phyloP scores from a whole-genome alignment of 2,888 invertebrate species.

The Pegoplata infirma region DNA sequence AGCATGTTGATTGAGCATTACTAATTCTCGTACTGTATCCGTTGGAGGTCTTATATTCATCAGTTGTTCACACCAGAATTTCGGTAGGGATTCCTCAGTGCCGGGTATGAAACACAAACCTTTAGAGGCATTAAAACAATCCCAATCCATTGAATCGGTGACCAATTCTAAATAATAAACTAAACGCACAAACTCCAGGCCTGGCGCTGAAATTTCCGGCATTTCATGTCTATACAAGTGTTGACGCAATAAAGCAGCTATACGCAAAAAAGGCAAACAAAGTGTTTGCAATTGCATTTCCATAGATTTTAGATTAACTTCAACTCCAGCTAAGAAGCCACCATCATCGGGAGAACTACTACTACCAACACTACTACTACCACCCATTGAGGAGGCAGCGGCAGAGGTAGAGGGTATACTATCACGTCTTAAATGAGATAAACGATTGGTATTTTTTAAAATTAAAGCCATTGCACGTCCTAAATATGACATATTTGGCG shows the following conservation, averaged over 20 bases:
- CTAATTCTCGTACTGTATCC: constrained; percentile 80
- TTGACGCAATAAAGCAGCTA: constrained; percentile 89
- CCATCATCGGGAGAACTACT: constrained; percentile 16
- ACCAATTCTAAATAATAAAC: constrained; percentile 88
- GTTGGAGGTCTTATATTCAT: constrained; percentile 78
- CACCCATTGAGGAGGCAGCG: constrained; percentile 64
- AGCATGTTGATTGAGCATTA: constrained; percentile 85
- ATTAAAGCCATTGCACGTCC: constrained; percentile 77
- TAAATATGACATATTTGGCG: constrained; percentile 68
- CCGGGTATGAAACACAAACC: constrained; percentile 81
- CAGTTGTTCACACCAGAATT: constrained; percentile 85
- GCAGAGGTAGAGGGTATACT: constrained; percentile 71
- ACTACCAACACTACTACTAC: not conserved
- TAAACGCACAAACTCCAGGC: constrained; percentile 87
- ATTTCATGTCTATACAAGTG: constrained; percentile 89
- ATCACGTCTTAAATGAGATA: constrained; percentile 74
- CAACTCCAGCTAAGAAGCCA: constrained; percentile 56
- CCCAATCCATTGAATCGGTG: constrained; percentile 83
- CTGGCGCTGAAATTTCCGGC: constrained; percentile 82
- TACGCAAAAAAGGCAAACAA: constrained; percentile 90
- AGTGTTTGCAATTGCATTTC: constrained; percentile 85
- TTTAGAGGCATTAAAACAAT: constrained; percentile 82
- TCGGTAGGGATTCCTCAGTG: constrained; percentile 80
- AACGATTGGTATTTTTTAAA: constrained; percentile 73
- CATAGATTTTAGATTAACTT: constrained; percentile 76